Evolutionary conservation across 2,113 vertebrate genomes (phyloP).

Genomic region (Girardinichthys multiradiatus): DNA sequence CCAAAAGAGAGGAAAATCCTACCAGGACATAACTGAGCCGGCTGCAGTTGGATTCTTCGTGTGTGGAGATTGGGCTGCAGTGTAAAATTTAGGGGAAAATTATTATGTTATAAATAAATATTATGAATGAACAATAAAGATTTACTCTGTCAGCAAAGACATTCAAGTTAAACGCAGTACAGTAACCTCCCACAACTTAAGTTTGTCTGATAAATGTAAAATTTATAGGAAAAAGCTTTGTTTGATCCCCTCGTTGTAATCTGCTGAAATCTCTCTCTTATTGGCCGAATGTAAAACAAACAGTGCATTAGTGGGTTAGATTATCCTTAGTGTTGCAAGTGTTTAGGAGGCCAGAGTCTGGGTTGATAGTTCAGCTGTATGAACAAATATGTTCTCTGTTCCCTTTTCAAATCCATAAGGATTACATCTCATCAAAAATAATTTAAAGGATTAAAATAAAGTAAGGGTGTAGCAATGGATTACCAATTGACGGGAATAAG

Average conservation of each 20-base stretch:
- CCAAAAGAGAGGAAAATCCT: no score
- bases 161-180: no score
- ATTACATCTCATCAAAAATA: slow-evolving; percentile 10
- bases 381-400: slow-evolving; percentile 22
- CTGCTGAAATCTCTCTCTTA: not conserved
- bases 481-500: not conserved
- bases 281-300: slow-evolving; percentile 20
- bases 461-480: not conserved
- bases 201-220: no score
- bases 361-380: slow-evolving; percentile 21
- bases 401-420: slow-evolving; percentile 21
- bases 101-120: no score
- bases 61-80: no score
- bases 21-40: no score
- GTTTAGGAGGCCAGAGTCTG: slow-evolving; percentile 6
- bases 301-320: slow-evolving; percentile 25
- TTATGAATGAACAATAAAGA: no score
- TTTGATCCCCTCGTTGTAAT: slow-evolving; percentile 13
- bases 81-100: no score
- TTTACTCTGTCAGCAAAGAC: no score
- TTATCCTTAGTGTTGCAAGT: not conserved
- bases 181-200: no score
- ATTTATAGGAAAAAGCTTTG: not conserved
- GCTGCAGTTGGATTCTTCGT: no score
- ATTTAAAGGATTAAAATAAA: slow-evolving; percentile 9